phyloP scores from a whole-genome alignment of 2,888 invertebrate species.

The Beris morrisii region DNA sequence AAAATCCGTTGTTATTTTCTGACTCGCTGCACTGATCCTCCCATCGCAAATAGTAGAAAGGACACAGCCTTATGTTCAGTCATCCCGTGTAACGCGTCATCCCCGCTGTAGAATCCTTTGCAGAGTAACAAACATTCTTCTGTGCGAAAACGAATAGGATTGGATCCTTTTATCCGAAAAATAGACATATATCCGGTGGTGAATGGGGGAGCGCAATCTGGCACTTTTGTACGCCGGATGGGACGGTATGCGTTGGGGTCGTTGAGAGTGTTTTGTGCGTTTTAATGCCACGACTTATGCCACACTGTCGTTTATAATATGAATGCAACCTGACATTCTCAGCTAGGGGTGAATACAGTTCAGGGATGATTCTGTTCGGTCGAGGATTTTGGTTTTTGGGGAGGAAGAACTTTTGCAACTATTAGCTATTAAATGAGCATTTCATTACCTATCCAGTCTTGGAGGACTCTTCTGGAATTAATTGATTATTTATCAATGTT shows the following conservation, averaged over 20 bases:
- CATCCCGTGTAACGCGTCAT: neutral
- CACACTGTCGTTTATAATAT: constrained; percentile 45
- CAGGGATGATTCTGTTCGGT: constrained; percentile 2
- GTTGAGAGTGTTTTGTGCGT: constrained; percentile 44
- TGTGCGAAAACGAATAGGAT: constrained; percentile 28
- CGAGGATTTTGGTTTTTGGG: neutral
- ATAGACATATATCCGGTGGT: constrained; percentile 41
- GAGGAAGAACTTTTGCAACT: constrained; percentile 19
- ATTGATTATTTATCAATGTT: constrained; percentile 25
- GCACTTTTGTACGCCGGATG: constrained; percentile 33
- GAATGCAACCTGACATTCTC: constrained; percentile 53
- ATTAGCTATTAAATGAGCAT: constrained; percentile 35
- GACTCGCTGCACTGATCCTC: constrained; percentile 63
- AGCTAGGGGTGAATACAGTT: constrained; percentile 1
- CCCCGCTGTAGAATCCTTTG: constrained; percentile 12
- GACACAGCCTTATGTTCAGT: constrained; percentile 9
- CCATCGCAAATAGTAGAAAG: constrained; percentile 37
- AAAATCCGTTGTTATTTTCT: constrained; percentile 63
- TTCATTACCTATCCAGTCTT: constrained; percentile 33
- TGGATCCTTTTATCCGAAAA: constrained; percentile 39
- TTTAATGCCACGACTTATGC: constrained; percentile 57
- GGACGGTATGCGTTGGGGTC: constrained; percentile 19
- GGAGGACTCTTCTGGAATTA: constrained; percentile 8
- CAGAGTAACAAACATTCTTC: constrained; percentile 12
- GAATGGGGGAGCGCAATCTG: constrained; percentile 22